A percentile compares a stretch with the other conserved stretches of the same genome.
Evolutionary conservation across 2,113 vertebrate genomes (phyloP).

Genomic region (Nesogale talazaci): DNA sequence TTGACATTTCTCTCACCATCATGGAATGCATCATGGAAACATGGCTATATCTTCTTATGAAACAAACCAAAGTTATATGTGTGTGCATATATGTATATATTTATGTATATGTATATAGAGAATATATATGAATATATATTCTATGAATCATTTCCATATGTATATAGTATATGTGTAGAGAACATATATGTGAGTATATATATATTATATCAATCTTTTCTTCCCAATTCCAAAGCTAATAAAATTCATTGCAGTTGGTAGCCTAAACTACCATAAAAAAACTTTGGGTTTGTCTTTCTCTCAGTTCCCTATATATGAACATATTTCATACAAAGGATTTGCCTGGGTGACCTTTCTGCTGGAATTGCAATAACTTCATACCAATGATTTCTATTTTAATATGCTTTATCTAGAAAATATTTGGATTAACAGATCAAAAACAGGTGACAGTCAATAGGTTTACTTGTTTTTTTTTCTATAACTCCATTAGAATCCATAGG

Average conservation of each 20-base stretch:
- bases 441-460: no score
- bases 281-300: neutral
- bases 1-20: neutral
- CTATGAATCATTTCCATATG: no score
- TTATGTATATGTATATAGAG: no score
- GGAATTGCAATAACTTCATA: no score
- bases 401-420: neutral
- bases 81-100: no score
- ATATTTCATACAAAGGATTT: neutral
- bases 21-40: neutral
- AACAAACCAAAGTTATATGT: neutral
- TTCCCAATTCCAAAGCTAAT: neutral
- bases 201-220: neutral
- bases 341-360: neutral
- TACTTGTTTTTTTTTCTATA: no score
- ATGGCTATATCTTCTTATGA: neutral
- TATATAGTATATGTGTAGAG: no score
- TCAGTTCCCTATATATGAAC: neutral
- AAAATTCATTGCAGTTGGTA: neutral
- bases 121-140: no score
- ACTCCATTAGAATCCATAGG: no score
- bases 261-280: neutral
- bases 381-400: neutral
- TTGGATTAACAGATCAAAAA: neutral
- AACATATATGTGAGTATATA: no score